Evolutionary conservation across 1,140 invertebrate species (phyloP), one percentile per base, ranked within the genome.

Genomic region (Cherax destructor): DNA sequence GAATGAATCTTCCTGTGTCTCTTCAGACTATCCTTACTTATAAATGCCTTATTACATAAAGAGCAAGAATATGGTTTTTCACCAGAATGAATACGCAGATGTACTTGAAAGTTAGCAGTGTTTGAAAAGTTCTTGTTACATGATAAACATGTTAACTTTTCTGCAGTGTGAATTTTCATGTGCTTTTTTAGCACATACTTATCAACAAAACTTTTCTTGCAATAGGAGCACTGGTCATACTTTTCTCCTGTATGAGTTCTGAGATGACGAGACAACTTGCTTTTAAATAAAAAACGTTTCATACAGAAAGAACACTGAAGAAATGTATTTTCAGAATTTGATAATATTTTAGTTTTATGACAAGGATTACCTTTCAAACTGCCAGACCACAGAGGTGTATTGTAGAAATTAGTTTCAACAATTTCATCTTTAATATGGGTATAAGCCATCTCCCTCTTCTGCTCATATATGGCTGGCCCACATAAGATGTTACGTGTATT

Each of bases 61-160:
- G 69, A 18, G 30, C 84, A 86, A 41, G 65, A 10, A 50, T 77
- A 74, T 52, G 24, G 16, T 77, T 86, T 86, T 52, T 49, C 74
- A 21, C 65, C 84, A n/a, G 84, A 49, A 76, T 86, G 84, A 50
- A 24, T 76, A 24, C 59, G 84, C 24, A 49, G 41, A 69, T 69
- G 65, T 69, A 69, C 21, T 69, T 13, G 1, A 5, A 69, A 18
- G 18, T 18, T 1, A 69, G 16, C 16, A 69, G 5, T 21, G 18
- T 13, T 18, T 21, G 65, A 11, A 69, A 69, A 69, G 7, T 69
- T 21, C 65, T 69, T 69, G 65, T 18, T 18, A 69, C 65, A 69
- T 1, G 18, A n/a, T 30, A 74, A 1, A 74, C 69, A 74, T 30
- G 69, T 74, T 9, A 74, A 74, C 6, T 74, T 30, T 24, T 74